Evolutionary conservation across 1,140 invertebrate genomes (phyloP).

Genomic region (Ceratina calcarata): DNA sequence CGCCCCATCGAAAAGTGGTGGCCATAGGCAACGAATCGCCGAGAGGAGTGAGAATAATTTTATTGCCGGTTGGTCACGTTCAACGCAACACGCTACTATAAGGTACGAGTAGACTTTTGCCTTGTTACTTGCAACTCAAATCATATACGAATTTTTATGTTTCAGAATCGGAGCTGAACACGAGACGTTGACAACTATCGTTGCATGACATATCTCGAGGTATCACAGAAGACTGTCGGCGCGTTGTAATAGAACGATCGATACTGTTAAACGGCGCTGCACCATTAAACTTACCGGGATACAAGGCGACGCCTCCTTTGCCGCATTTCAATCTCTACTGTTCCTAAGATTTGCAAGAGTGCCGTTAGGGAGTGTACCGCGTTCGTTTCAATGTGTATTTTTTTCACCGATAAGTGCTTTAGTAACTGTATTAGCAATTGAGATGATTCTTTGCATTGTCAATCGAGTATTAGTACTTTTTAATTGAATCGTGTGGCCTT

Average conservation of each 20-base stretch:
- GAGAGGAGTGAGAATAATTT: constrained; percentile 70
- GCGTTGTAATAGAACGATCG: not conserved
- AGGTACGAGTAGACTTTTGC: constrained; percentile 63
- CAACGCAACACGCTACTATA: constrained; percentile 76
- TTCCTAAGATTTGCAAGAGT: constrained; percentile 25
- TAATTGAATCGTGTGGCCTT: constrained; percentile 75
- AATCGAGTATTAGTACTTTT: constrained; percentile 24
- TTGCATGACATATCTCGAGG: constrained; percentile 63
- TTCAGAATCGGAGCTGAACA: constrained; percentile 69
- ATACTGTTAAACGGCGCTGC: constrained; percentile 12
- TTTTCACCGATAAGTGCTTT: not conserved
- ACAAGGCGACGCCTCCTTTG: too few species aligned
- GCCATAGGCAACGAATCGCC: constrained; percentile 65
- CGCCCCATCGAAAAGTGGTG: constrained; percentile 55
- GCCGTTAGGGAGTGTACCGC: not conserved
- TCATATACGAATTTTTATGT: constrained; percentile 35
- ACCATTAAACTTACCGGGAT: not conserved
- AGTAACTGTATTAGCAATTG: not conserved
- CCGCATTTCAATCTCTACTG: constrained; percentile 13
- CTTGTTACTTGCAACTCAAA: not conserved
- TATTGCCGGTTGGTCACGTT: constrained; percentile 76
- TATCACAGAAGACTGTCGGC: constrained; percentile 13
- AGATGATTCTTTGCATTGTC: constrained; percentile 1
- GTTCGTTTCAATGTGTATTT: constrained; percentile 21
- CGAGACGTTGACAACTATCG: constrained; percentile 74